Base-by-base conservation (phyloP, 2,113 vertebrate species). In the Melanostigma gelatinosum region DNA sequence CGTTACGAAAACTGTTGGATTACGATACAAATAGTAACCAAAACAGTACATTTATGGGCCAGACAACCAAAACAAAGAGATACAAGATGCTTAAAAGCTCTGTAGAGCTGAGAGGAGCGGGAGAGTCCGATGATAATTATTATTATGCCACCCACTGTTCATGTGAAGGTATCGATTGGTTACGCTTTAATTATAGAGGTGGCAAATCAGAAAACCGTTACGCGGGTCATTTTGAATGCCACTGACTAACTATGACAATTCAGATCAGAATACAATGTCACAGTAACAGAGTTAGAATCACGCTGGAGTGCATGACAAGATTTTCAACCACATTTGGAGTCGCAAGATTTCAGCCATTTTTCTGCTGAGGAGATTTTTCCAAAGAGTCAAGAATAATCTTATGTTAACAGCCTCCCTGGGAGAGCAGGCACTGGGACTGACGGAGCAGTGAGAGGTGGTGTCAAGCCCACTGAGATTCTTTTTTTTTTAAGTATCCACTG, bases 381-480 rank as follows among this genome's bases (percentile, higher is more conserved):
- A 82, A 91, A 73, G 75, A 79, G 54, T 79, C 36, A 16, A 82
- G 87, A 85, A 85, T 80, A 87, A 82, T 68, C 83, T 77, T 83
- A 46, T 82, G 70, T 81, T 62, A 86, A 67, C 85, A 87, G 71
- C 54, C 50, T 78, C 72, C 73, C 82, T 81, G 71, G 52, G 80
- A 86, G 84, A 81, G 54, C 80, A 83, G 69, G 83, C 50, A 58
- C 70, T 32, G 79, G 60, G 71, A 84, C 75, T 72, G 79, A 76
- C 58, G 22, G 73, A 87, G 66, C 87, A 84, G 75, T 77, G 74
- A 87, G 83, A 86, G 85, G 80, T 80, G 74, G 85, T 91, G 86
- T 89, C 89, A 87, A 75, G 85, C 80, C 87, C 84, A 77, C 79
- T 72, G 89, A 89, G 88, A 88, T 77, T 89, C 85, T 57, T 6